Base-by-base conservation (phyloP, 2,888 invertebrate genomes). In the Dicyrtomina minuta region DNA sequence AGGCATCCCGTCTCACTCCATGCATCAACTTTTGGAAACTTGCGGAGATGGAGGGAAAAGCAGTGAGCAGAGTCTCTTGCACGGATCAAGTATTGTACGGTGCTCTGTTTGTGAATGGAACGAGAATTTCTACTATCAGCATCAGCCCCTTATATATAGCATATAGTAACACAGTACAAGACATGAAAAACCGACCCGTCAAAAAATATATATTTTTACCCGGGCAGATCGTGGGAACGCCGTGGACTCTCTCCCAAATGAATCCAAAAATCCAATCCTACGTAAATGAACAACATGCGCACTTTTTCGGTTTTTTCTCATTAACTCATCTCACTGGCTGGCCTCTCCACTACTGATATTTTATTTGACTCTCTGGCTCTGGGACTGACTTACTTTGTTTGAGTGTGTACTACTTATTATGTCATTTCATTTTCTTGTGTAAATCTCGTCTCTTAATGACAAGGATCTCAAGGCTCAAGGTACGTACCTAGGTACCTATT, bases 151-250 rank as follows among this genome's bases (percentile, higher is more conserved):
- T 15, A n/a, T 58, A 33, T 4, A 17, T 6, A 58, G 58, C n/a
- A 27, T 12, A 56, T 22, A 27, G 10, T 15, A 61, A 46, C 13
- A 44, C 43, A 26, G 43, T 20, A 43, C 15, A 17, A 44, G 60
- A 26, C 6, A 60, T 22, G 24, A 67, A 73, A 70, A 68, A 64
- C 33, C 44, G 66, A 60, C 66, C 66, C 62, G 70, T 70, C 65
- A 71, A 73, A 73, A 73, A 72, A 67, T 71, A 66, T 71, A 66
- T 61, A 71, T 71, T 73, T 70, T 70, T 73, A 73, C 70, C 70
- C 71, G 70, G 71, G 65, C 60, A 70, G 73, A 72, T 72, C 73
- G 73, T 74, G 73, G 73, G 73, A 74, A 74, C 65, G 70, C 46
- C 44, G 53, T 58, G 44, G 67, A 56, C 65, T 55, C 41, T 41